phyloP scores from a whole-genome alignment of 2,888 invertebrate species.

The Zaprionus bogoriensis region DNA sequence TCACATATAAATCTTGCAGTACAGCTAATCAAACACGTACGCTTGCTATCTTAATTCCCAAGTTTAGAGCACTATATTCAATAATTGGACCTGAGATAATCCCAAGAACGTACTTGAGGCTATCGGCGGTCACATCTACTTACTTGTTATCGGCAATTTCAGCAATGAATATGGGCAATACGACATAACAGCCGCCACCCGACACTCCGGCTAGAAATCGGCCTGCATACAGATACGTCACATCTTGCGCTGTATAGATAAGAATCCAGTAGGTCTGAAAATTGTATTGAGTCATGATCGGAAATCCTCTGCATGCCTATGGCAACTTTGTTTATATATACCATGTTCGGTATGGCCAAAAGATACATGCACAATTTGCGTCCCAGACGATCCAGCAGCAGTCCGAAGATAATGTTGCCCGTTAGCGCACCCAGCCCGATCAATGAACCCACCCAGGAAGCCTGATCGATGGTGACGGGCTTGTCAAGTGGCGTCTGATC shows the following conservation, averaged over 20 bases:
- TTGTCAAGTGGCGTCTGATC: slow-evolving; percentile 43
- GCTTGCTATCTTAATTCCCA: slow-evolving; percentile 13
- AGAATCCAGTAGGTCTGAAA: slow-evolving; percentile 74
- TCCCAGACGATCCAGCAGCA: slow-evolving; percentile 68
- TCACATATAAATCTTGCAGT: neutral
- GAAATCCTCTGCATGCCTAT: neutral
- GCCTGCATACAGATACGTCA: slow-evolving; percentile 70
- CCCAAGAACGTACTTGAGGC: slow-evolving; percentile 1
- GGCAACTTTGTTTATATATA: slow-evolving; percentile 21
- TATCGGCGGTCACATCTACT: slow-evolving; percentile 24
- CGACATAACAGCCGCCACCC: slow-evolving; percentile 76
- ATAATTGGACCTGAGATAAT: neutral
- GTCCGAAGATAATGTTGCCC: slow-evolving; percentile 73
- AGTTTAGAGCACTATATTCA: neutral
- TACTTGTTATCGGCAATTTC: slow-evolving; percentile 78
- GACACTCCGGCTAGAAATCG: slow-evolving; percentile 71
- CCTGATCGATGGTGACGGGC: slow-evolving; percentile 51
- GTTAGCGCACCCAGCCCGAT: slow-evolving; percentile 67
- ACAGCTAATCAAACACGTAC: slow-evolving; percentile 2
- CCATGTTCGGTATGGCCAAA: slow-evolving; percentile 72
- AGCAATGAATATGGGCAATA: slow-evolving; percentile 74
- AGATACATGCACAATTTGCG: slow-evolving; percentile 67
- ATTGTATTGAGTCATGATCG: slow-evolving; percentile 16
- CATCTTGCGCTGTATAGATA: slow-evolving; percentile 62
- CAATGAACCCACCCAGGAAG: slow-evolving; percentile 76